Conservation (phyloP, 2,113 vertebrate species). For the Gambusia holbrooki region DNA sequence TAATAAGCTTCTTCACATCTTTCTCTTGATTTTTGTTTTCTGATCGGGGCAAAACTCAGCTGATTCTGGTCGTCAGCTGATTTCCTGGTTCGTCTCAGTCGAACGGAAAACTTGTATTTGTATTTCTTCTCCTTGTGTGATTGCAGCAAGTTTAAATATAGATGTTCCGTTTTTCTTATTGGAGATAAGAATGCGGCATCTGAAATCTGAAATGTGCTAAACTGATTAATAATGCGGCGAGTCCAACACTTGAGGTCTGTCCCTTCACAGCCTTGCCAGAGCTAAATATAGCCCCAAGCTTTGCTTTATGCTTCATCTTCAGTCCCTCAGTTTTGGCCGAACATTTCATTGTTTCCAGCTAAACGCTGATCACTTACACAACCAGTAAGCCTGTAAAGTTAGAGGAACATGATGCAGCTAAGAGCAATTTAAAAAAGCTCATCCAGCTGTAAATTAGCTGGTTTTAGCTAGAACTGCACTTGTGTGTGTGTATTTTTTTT, state of each 20-base stretch:
- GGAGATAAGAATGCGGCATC: conserved; percentile 1
- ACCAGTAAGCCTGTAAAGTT: neutral
- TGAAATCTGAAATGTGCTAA: conserved; percentile 34
- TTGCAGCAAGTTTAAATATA: neutral
- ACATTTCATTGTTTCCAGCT: conserved; percentile 10
- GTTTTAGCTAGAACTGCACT: neutral
- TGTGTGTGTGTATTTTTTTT: neutral
- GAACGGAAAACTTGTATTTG: neutral
- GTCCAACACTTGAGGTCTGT: conserved; percentile 39
- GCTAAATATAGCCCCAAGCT: conserved; percentile 51
- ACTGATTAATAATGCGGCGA: conserved; percentile 29
- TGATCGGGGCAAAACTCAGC: neutral
- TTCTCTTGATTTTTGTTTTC: no score
- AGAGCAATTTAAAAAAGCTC: neutral
- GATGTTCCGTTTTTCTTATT: neutral
- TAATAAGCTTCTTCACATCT: neutral
- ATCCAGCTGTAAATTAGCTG: neutral
- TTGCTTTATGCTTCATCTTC: conserved; percentile 23
- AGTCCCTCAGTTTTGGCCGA: conserved; percentile 1
- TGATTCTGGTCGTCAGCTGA: neutral
- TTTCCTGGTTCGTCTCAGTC: neutral
- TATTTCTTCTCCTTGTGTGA: neutral
- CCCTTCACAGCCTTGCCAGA: conserved; percentile 36
- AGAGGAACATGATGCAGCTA: neutral
- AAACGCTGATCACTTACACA: neutral